Conservation (phyloP, 2,797 vertebrate species). For the Rhinatrema bivittatum region DNA sequence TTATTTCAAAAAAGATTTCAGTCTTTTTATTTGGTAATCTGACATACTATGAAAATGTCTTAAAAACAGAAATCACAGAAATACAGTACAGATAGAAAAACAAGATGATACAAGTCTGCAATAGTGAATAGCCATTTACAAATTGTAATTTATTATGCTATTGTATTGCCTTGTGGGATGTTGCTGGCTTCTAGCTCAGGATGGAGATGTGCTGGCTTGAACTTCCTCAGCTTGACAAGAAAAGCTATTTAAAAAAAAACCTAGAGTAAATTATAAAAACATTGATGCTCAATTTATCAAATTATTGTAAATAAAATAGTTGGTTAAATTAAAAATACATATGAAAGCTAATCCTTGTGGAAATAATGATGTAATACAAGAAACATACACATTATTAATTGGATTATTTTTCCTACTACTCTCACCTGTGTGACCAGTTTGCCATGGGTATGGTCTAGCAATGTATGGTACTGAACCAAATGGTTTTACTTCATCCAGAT, state of each 20-base stretch:
- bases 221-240: constrained; percentile 83
- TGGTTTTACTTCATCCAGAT: constrained; percentile 13
- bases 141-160: constrained; percentile 25
- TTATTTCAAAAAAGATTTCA: constrained; percentile 7
- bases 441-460: constrained; percentile 69
- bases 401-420: constrained; percentile 4
- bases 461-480: constrained; percentile 64
- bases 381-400: no score
- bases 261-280: constrained; percentile 28
- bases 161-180: constrained; percentile 22
- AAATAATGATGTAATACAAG: no score
- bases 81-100: constrained; percentile 5
- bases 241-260: constrained; percentile 64
- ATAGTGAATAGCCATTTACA: constrained; percentile 17
- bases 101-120: constrained; percentile 24
- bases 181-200: constrained; percentile 10
- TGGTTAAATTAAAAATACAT: constrained; percentile 1
- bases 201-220: constrained; percentile 27
- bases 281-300: neutral
- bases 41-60: constrained; percentile 11
- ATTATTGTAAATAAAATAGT: neutral
- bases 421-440: constrained; percentile 78
- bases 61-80: constrained; percentile 12
- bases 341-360: no score
- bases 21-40: constrained; percentile 5